Conservation (phyloP, 2,113 vertebrate genomes). For the Odobenus rosmarus region DNA sequence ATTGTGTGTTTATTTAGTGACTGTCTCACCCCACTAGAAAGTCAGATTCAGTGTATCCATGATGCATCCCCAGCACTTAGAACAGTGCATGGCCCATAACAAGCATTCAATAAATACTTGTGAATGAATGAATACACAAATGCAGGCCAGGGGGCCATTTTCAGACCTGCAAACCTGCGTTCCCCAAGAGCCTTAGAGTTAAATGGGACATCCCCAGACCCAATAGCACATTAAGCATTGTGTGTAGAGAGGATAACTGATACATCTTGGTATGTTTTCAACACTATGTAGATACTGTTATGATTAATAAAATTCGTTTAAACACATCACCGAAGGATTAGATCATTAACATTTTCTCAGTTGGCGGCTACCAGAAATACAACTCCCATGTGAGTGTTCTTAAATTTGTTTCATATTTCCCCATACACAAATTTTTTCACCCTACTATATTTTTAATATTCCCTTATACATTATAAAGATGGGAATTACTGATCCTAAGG, state of each 20-base stretch:
- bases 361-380: not conserved
- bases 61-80: not conserved
- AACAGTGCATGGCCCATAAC: not conserved
- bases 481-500: not conserved
- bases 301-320: conserved; percentile 29
- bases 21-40: not conserved
- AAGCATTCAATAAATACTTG: not conserved
- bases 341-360: not conserved
- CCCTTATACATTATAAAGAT: conserved; percentile 43
- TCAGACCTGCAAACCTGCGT: not conserved
- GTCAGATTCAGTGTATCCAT: not conserved
- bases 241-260: not conserved
- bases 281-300: not conserved
- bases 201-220: not conserved
- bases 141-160: not conserved
- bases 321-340: not conserved
- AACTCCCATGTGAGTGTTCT: not conserved
- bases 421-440: conserved; percentile 2
- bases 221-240: not conserved
- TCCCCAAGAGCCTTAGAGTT: not conserved
- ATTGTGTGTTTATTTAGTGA: not conserved
- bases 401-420: not conserved
- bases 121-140: not conserved
- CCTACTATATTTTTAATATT: conserved; percentile 26
- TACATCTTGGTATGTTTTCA: not conserved